Evolutionary conservation across 2,113 vertebrate species (phyloP).

Genomic region (Microcebus ravelobensis): DNA sequence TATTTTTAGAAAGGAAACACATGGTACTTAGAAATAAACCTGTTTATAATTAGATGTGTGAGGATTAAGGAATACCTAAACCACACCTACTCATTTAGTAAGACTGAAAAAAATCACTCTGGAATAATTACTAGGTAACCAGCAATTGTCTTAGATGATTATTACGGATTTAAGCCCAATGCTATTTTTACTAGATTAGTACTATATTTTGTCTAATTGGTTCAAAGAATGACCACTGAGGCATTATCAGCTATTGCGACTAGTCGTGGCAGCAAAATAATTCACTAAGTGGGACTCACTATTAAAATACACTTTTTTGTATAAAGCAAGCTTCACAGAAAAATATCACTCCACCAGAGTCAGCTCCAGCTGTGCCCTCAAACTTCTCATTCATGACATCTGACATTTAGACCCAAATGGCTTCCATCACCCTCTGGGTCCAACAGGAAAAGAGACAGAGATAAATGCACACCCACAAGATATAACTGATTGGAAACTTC

Average conservation of each 20-base stretch:
- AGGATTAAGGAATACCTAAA: constrained; percentile 36
- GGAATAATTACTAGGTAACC: constrained; percentile 55
- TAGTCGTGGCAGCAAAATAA: constrained; percentile 56
- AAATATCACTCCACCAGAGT: not conserved
- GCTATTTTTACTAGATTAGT: constrained; percentile 65
- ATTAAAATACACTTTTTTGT: constrained; percentile 37
- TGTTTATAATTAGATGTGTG: constrained; percentile 42
- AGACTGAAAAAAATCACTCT: constrained; percentile 42
- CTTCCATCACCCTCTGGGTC: not conserved
- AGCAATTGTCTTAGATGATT: not conserved
- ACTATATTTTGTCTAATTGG: not conserved
- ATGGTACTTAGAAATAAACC: constrained; percentile 1
- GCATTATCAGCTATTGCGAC: constrained; percentile 55
- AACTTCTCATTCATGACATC: not conserved
- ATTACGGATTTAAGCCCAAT: constrained; percentile 57
- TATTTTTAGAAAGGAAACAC: constrained; percentile 56
- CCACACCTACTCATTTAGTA: not conserved
- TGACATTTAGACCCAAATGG: constrained; percentile 46
- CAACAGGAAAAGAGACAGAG: constrained; percentile 7
- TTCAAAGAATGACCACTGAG: constrained; percentile 42
- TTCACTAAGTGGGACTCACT: constrained; percentile 70
- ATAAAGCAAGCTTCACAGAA: constrained; percentile 36
- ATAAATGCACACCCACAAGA: not conserved
- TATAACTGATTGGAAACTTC: not conserved
- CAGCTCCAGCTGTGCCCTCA: not conserved